Evolutionary conservation across 2,888 invertebrate genomes (phyloP), one percentile per base, ranked within the genome.

Genomic region (Spilosoma lubricipeda): DNA sequence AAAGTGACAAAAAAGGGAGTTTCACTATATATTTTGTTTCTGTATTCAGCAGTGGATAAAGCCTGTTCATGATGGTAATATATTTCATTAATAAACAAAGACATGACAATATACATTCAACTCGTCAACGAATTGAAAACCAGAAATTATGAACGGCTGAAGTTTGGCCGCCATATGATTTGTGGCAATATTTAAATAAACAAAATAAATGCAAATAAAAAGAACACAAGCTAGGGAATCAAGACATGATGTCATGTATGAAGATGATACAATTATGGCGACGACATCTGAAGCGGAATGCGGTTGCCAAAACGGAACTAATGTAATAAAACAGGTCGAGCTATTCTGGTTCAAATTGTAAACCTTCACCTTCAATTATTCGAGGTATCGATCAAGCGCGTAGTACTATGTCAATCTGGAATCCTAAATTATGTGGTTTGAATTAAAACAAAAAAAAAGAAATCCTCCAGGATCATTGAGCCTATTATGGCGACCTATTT

Each of bases 191-290:
- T 45, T 18, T 42, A 13, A 11, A 42, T 45, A 45, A 1, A 7
- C 20, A 52, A 8, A 52, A 15, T 18, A 8, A 18, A 30, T 8
- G 18, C 5, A 2, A 63, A 30, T 30, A 18, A 63, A 63, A 18
- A 13, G 13, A 27, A 73, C 74, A 73, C 75, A 69, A 30, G 36
- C 63, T 67, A 52, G 71, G 67, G 72, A 71, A 75, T 63, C 27
- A 45, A 68, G 64, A 66, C 52, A 74, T 67, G 59, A 66, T 56
- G 74, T 70, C 71, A 78, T 67, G 71, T 68, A 71, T 76, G 77
- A 75, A 80, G 76, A 76, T 82, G 56, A 83, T 78, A 83, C 71
- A 77, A 76, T 78, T 83, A 81, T 42, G 59, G 15, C 63, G 70
- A 36, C 48, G 73, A 48, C 67, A 77, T 36, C 52, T 81, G 80